Evolutionary conservation across 1,140 invertebrate genomes (phyloP).

Genomic region (Babylonia areolata): DNA sequence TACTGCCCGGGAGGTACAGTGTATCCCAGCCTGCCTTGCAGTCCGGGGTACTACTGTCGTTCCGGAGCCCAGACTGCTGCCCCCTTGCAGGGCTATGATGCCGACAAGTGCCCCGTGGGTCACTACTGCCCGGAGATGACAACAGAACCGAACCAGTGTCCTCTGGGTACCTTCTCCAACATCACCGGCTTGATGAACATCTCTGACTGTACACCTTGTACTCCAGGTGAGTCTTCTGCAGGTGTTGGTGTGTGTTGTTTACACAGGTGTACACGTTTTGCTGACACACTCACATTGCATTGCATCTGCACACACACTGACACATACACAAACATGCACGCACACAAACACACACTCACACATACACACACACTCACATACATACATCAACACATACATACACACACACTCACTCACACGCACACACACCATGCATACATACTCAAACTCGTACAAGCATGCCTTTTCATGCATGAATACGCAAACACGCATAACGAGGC

Average conservation of each 20-base stretch:
- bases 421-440: too few species aligned
- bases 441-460: too few species aligned
- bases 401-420: too few species aligned
- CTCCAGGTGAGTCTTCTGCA: slow-evolving; percentile 55
- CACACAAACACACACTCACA: too few species aligned
- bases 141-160: slow-evolving; percentile 66
- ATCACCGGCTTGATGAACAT: slow-evolving; percentile 61
- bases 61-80: slow-evolving; percentile 63
- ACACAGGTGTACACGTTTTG: background rate
- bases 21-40: slow-evolving; percentile 62
- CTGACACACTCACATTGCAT: too few species aligned
- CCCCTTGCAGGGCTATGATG: slow-evolving; percentile 60
- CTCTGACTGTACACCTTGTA: slow-evolving; percentile 68
- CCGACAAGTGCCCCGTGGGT: slow-evolving; percentile 68
- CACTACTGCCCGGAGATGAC: slow-evolving; percentile 72
- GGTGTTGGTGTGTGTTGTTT: background rate
- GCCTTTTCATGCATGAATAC: too few species aligned
- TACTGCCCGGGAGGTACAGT: slow-evolving; percentile 68
- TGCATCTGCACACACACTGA: too few species aligned
- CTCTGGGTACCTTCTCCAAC: slow-evolving; percentile 70
- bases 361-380: too few species aligned
- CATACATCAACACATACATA: too few species aligned
- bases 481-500: too few species aligned
- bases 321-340: too few species aligned
- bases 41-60: slow-evolving; percentile 69